Evolutionary conservation across 92 coral and sea anemone species (phyloP).

Genomic region (Porites rus): DNA sequence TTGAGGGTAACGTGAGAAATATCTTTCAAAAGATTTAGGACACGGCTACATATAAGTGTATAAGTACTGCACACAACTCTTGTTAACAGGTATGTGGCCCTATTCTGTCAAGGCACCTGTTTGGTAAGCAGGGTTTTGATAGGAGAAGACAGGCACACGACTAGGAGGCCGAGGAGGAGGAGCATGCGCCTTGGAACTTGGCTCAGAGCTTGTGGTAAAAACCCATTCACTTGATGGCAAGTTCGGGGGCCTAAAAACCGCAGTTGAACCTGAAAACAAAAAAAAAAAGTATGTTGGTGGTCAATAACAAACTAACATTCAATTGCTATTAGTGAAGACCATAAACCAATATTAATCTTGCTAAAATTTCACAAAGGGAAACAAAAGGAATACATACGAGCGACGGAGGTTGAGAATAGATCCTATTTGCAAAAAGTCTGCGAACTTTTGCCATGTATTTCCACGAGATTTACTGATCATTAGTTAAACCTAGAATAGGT

Average conservation of each 20-base stretch:
- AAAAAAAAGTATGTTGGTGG: not conserved
- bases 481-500: too few species aligned
- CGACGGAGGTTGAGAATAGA: too few species aligned
- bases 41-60: too few species aligned
- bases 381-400: too few species aligned
- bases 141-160: not conserved
- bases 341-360: not conserved
- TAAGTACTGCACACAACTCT: not conserved
- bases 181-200: not conserved
- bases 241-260: not conserved
- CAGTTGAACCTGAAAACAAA: slow-evolving; percentile 4
- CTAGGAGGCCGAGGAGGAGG: not conserved
- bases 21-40: too few species aligned
- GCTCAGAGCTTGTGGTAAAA: not conserved
- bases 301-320: not conserved
- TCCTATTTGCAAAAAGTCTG: too few species aligned
- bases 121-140: not conserved
- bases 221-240: not conserved
- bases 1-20: too few species aligned
- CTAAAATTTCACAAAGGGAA: not conserved
- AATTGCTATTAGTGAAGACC: not conserved
- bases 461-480: too few species aligned
- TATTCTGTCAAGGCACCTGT: not conserved
- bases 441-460: too few species aligned
- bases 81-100: not conserved